These are phyloP conservation scores for Antechinus stuartii DNA, from an alignment of 2,113 vertebrate species.

Conservation along the genomic window DNA sequence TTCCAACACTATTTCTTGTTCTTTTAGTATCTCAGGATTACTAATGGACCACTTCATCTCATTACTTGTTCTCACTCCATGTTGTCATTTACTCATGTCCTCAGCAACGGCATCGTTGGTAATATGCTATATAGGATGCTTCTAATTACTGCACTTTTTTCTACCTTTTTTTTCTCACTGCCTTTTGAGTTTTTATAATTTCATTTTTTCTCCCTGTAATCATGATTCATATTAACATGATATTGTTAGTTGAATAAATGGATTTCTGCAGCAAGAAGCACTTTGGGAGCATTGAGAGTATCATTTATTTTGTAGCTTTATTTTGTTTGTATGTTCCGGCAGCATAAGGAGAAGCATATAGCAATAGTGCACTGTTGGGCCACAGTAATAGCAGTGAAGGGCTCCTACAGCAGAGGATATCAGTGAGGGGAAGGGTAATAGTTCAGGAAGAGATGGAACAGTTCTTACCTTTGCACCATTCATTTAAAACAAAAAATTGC, in stretches of 20 bases:
- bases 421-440: not conserved
- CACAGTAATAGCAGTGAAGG: not conserved
- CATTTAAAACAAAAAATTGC: not conserved
- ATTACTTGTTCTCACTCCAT: not conserved
- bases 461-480: not conserved
- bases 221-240: not conserved
- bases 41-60: not conserved
- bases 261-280: not conserved
- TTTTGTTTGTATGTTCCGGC: not conserved
- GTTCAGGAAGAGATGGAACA: not conserved
- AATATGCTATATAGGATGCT: not conserved
- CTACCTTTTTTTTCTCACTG: not conserved
- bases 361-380: not conserved
- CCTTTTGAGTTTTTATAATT: not conserved
- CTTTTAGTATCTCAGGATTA: not conserved
- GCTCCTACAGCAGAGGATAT: not conserved
- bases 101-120: not conserved
- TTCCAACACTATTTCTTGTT: not conserved
- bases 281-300: not conserved
- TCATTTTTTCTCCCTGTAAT: not conserved
- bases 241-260: not conserved
- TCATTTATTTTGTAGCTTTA: not conserved
- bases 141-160: not conserved
- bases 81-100: not conserved
- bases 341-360: not conserved